Conservation (phyloP, 2,113 vertebrate species). For the Otus sunia region DNA sequence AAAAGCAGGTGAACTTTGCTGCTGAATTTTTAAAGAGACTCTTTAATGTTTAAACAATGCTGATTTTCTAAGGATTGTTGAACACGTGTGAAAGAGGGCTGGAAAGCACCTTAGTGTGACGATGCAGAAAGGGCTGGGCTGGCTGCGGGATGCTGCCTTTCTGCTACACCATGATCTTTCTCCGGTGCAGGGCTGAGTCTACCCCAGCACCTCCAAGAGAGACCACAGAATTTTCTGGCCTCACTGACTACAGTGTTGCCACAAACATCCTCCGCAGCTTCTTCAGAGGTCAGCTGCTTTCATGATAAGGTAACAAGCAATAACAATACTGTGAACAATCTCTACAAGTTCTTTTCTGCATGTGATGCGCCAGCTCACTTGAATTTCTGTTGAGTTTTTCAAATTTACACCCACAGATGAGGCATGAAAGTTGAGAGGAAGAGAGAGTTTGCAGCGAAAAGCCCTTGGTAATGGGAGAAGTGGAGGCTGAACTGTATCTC, state of each 20-base stretch:
- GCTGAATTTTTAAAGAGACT: slow-evolving; percentile 44
- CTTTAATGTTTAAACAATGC: slow-evolving; percentile 30
- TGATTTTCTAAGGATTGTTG: background rate
- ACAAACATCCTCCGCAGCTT: background rate
- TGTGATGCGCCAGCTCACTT: accelerated
- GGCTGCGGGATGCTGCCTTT: background rate
- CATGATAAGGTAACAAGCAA: background rate
- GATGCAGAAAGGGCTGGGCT: background rate
- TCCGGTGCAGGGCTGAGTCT: background rate
- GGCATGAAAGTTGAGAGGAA: background rate
- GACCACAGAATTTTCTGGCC: background rate
- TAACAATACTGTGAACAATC: background rate
- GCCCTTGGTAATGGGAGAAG: background rate
- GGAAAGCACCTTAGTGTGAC: background rate
- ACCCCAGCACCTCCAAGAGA: background rate
- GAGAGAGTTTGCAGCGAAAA: background rate
- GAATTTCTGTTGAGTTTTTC: background rate
- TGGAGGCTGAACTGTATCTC: background rate
- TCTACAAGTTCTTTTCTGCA: background rate
- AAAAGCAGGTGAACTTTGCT: background rate
- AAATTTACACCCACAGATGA: background rate
- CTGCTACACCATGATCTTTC: background rate
- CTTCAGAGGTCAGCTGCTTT: background rate
- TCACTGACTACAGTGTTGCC: background rate
- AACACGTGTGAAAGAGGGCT: background rate